A percentile compares a stretch with the other conserved stretches of the same genome.
These are phyloP conservation scores for Seison nebaliae DNA, from an alignment of 1,140 invertebrate genomes.

Conservation along the genomic window DNA sequence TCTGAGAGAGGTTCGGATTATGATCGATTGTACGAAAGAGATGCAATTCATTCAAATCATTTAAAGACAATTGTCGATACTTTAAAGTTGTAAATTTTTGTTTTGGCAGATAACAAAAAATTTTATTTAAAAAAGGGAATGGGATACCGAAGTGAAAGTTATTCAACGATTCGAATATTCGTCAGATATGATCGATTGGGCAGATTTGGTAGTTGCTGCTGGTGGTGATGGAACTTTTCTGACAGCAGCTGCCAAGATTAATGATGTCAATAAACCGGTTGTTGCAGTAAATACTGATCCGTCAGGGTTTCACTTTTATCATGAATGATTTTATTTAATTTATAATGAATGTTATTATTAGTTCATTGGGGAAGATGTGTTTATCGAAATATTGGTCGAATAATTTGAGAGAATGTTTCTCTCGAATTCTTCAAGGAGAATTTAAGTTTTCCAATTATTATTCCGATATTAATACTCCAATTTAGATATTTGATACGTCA, in stretches of 20 bases:
- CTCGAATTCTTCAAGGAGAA: slow-evolving; percentile 39
- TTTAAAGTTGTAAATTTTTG: slow-evolving; percentile 28
- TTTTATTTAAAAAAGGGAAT: slow-evolving; percentile 15
- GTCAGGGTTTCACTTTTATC: slow-evolving; percentile 25
- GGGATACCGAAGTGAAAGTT: slow-evolving; percentile 47
- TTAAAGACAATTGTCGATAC: slow-evolving; percentile 39
- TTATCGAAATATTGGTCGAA: slow-evolving; percentile 42
- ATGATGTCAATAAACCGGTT: slow-evolving; percentile 47
- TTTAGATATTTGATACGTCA: no score
- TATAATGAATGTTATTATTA: slow-evolving; percentile 17
- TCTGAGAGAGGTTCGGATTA: slow-evolving; percentile 48
- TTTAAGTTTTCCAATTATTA: slow-evolving; percentile 21
- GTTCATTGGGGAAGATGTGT: slow-evolving; percentile 71
- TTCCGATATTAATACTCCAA: slow-evolving; percentile 1
- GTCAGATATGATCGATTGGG: slow-evolving; percentile 50
- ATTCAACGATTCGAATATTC: slow-evolving; percentile 46
- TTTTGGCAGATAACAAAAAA: background rate
- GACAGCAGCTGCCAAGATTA: slow-evolving; percentile 57
- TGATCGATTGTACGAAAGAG: slow-evolving; percentile 43
- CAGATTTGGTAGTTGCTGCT: slow-evolving; percentile 68
- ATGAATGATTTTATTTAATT: slow-evolving; percentile 11
- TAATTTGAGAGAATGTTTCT: slow-evolving; percentile 42
- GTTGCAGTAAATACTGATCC: slow-evolving; percentile 96
- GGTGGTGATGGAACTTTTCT: slow-evolving; percentile 95
- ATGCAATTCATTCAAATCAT: slow-evolving; percentile 48